These are phyloP conservation scores for Artemia franciscana DNA, from an alignment of 1,140 invertebrate genomes.

Conservation along the genomic window DNA sequence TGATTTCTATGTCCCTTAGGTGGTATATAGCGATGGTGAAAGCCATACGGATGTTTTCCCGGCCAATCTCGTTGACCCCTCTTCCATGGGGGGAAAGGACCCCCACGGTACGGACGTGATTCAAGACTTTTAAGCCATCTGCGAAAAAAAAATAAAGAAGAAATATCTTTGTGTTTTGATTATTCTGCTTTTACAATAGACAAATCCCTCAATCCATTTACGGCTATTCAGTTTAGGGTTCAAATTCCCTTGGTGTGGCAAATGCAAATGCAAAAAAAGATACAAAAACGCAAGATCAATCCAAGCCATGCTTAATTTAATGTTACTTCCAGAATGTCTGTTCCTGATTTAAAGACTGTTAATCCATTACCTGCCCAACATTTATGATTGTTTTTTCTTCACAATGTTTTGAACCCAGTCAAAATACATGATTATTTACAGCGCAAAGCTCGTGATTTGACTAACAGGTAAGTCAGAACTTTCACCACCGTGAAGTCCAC, in stretches of 20 bases:
- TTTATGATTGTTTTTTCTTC: too few relatives aligned
- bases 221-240: background rate
- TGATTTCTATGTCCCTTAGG: background rate
- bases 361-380: too few relatives aligned
- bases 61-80: background rate
- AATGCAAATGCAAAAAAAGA: background rate
- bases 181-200: background rate
- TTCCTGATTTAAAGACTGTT: too few relatives aligned
- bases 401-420: too few relatives aligned
- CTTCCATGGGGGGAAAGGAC: background rate
- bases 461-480: too few relatives aligned
- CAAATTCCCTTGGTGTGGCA: background rate
- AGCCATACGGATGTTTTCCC: background rate
- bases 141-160: background rate
- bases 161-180: background rate
- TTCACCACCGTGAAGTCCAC: too few relatives aligned
- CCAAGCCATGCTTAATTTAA: too few relatives aligned
- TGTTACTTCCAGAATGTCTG: too few relatives aligned
- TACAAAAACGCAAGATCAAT: too few relatives aligned
- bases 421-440: too few relatives aligned
- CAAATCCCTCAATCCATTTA: background rate
- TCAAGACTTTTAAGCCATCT: background rate
- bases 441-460: too few relatives aligned
- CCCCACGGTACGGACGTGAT: background rate
- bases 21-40: background rate